Conservation (phyloP, 2,888 invertebrate species). For the Parapristionchus giblindavisi region DNA sequence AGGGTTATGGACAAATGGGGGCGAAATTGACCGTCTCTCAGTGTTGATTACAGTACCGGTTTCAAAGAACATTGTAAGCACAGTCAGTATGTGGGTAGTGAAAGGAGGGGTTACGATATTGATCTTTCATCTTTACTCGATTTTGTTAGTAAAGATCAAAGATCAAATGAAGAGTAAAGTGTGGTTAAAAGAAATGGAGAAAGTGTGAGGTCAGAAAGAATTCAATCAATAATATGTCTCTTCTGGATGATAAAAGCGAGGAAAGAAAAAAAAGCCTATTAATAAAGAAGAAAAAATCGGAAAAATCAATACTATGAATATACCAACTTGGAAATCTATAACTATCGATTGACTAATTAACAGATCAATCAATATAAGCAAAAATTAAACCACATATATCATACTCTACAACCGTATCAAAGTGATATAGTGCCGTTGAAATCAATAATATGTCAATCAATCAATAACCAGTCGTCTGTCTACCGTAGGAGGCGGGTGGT, state of each 20-base stretch:
- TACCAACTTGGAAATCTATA: not conserved
- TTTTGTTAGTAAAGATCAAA: too few species aligned
- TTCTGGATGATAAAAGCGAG: too few species aligned
- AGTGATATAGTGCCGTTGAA: not conserved
- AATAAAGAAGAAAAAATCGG: not conserved
- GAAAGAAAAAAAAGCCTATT: not conserved
- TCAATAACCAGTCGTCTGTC: slow-evolving; percentile 29
- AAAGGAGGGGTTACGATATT: too few species aligned
- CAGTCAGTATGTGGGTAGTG: too few species aligned
- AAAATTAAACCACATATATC: slow-evolving; percentile 1
- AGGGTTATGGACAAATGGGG: too few species aligned
- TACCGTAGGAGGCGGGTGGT: slow-evolving; percentile 28
- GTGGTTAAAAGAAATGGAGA: not conserved
- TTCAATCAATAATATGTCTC: slow-evolving; percentile 28
- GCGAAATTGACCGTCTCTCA: too few species aligned
- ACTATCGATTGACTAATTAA: not conserved
- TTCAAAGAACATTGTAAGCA: too few species aligned
- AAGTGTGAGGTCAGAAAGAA: slow-evolving; percentile 24
- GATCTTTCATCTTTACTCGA: too few species aligned
- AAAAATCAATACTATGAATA: not conserved
- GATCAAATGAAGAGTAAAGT: slow-evolving; percentile 11
- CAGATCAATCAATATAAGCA: slow-evolving; percentile 1
- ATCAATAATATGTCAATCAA: not conserved
- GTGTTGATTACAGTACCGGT: too few species aligned
- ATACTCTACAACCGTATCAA: not conserved